A percentile compares a stretch with the other conserved stretches of the same genome.
These are phyloP conservation scores for Gavialis gangeticus DNA, from an alignment of 2,113 vertebrate species.

Conservation along the genomic window DNA sequence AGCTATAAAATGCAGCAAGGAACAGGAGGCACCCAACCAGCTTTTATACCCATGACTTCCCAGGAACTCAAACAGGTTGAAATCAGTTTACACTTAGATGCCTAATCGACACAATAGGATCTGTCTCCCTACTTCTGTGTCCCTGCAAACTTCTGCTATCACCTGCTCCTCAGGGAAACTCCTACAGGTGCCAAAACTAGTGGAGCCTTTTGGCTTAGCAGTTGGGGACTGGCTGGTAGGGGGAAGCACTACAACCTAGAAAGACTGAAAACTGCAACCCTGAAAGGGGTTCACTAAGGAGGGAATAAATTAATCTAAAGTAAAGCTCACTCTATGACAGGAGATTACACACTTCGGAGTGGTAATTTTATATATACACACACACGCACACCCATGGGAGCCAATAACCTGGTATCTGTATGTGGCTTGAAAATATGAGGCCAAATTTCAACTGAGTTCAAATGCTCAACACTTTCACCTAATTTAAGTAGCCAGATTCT, in stretches of 20 bases:
- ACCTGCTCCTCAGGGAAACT: not conserved
- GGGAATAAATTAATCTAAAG: not conserved
- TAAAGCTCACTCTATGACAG: not conserved
- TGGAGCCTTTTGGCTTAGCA: not conserved
- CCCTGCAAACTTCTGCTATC: no score
- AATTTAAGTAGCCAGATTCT: not conserved
- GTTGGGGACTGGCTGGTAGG: not conserved
- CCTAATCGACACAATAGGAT: no score
- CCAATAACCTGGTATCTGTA: not conserved
- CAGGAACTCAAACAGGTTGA: no score
- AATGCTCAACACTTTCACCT: not conserved
- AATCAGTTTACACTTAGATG: no score
- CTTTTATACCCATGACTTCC: no score
- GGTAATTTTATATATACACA: no score
- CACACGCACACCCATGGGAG: not conserved
- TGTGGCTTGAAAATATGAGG: not conserved
- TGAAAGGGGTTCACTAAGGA: not conserved
- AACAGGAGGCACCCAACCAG: no score
- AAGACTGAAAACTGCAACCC: not conserved
- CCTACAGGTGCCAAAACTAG: not conserved
- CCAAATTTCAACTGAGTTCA: not conserved
- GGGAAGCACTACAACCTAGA: accelerated
- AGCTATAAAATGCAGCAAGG: no score
- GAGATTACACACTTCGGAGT: no score
- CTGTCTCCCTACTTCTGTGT: no score